Evolutionary conservation across 2,113 vertebrate species (phyloP).

Genomic region (Montifringilla adamsi): DNA sequence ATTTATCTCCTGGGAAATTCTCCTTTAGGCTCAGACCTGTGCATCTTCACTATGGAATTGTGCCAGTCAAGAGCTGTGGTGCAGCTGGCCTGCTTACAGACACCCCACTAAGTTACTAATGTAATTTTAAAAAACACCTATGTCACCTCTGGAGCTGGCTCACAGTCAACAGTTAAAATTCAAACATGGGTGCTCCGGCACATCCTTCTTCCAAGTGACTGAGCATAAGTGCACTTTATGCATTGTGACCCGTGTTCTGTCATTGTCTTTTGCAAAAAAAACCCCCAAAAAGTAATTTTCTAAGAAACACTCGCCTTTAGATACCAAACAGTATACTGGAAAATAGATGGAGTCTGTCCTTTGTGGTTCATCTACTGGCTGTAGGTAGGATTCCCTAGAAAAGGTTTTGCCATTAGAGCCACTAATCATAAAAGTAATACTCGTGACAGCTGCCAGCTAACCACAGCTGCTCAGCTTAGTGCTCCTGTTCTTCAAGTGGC

Average conservation of each 20-base stretch:
- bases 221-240: background rate
- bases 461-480: background rate
- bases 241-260: background rate
- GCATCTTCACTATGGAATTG: background rate
- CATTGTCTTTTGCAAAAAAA: background rate
- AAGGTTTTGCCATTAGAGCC: background rate
- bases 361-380: background rate
- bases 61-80: background rate
- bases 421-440: background rate
- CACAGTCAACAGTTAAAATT: slow-evolving; percentile 17
- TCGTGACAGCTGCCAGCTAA: background rate
- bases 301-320: background rate
- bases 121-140: background rate
- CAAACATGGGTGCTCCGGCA: background rate
- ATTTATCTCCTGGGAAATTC: background rate
- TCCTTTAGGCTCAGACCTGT: background rate
- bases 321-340: background rate
- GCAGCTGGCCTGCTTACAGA: background rate
- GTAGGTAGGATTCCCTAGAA: background rate
- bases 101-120: background rate
- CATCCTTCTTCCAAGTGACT: background rate
- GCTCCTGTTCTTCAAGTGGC: background rate
- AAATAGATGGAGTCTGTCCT: background rate
- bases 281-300: background rate
- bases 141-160: background rate